Percentiles rank a stretch among this genome's conserved stretches.
Evolutionary conservation across 2,888 invertebrate genomes (phyloP).

Genomic region (Pseudeuparius sepicola): DNA sequence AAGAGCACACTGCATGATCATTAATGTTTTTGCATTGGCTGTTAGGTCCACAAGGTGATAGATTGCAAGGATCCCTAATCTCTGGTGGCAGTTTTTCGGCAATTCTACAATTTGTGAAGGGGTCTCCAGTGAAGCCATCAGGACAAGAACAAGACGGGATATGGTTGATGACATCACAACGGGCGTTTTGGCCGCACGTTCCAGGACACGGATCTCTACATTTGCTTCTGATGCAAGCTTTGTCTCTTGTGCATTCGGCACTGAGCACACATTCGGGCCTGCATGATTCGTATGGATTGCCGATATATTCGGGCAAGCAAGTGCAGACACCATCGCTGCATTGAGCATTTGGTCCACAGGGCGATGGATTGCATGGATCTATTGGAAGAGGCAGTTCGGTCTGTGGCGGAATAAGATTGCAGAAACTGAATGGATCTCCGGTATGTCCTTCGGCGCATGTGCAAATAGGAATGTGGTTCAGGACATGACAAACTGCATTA

Average conservation of each 20-base stretch:
- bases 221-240: slow-evolving; percentile 57
- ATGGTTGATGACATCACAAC: slow-evolving; percentile 63
- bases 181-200: slow-evolving; percentile 59
- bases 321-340: slow-evolving; percentile 54
- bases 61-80: slow-evolving; percentile 38
- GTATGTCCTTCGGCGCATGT: slow-evolving; percentile 64
- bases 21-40: slow-evolving; percentile 44
- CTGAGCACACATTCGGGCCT: slow-evolving; percentile 62
- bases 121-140: slow-evolving; percentile 56
- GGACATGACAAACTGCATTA: slow-evolving; percentile 66
- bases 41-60: slow-evolving; percentile 46
- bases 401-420: slow-evolving; percentile 44
- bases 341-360: slow-evolving; percentile 66
- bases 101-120: slow-evolving; percentile 31
- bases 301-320: slow-evolving; percentile 52
- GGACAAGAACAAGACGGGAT: slow-evolving; percentile 63
- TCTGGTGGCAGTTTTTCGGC: slow-evolving; percentile 26
- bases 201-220: slow-evolving; percentile 61
- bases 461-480: slow-evolving; percentile 74
- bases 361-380: slow-evolving; percentile 59
- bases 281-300: slow-evolving; percentile 59
- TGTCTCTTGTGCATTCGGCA: slow-evolving; percentile 53
- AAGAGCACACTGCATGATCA: slow-evolving; percentile 44
- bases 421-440: slow-evolving; percentile 74
- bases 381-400: slow-evolving; percentile 36